A percentile compares a stretch with the other conserved stretches of the same genome.
Conservation (phyloP, 2,797 vertebrate species). For the Borostomias antarcticus region DNA sequence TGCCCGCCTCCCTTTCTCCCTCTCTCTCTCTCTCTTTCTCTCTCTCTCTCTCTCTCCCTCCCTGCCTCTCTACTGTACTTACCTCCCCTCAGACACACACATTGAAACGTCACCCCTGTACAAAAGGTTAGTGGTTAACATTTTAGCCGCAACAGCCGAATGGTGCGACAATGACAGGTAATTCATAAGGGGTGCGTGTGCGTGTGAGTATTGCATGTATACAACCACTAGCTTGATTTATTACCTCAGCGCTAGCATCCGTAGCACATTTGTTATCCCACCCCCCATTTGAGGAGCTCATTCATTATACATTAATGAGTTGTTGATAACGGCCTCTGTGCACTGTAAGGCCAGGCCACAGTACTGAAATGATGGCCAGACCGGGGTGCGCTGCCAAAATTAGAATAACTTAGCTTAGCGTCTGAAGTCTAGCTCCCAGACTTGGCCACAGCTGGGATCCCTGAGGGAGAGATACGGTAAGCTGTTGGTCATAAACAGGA, state of each 20-base stretch:
- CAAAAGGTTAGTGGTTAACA: conserved; percentile 42
- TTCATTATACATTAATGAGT: conserved; percentile 71
- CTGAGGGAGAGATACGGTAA: conserved; percentile 30
- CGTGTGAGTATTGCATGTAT: conserved; percentile 29
- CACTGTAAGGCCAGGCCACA: conserved; percentile 43
- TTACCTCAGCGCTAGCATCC: conserved; percentile 44
- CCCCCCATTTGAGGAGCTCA: conserved; percentile 55
- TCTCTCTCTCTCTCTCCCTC: conserved; percentile 11
- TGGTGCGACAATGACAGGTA: conserved; percentile 36
- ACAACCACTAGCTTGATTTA: conserved; percentile 61
- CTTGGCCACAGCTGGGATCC: conserved; percentile 29
- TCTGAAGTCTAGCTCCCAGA: conserved; percentile 34
- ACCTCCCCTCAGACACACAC: background rate
- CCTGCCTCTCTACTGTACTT: background rate
- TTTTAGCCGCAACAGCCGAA: conserved; percentile 25
- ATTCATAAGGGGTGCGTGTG: conserved; percentile 33
- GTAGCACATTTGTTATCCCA: conserved; percentile 59
- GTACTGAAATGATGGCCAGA: conserved; percentile 36
- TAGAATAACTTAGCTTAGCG: conserved; percentile 14
- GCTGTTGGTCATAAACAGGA: conserved; percentile 54
- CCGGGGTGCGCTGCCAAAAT: conserved; percentile 28
- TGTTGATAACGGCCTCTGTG: conserved; percentile 58
- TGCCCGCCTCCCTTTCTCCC: background rate
- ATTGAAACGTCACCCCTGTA: conserved; percentile 4
- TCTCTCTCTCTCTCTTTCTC: background rate